A percentile compares a stretch with the other conserved stretches of the same genome.
Conservation (phyloP, 2,888 invertebrate genomes). For the Cosmia trapezina region DNA sequence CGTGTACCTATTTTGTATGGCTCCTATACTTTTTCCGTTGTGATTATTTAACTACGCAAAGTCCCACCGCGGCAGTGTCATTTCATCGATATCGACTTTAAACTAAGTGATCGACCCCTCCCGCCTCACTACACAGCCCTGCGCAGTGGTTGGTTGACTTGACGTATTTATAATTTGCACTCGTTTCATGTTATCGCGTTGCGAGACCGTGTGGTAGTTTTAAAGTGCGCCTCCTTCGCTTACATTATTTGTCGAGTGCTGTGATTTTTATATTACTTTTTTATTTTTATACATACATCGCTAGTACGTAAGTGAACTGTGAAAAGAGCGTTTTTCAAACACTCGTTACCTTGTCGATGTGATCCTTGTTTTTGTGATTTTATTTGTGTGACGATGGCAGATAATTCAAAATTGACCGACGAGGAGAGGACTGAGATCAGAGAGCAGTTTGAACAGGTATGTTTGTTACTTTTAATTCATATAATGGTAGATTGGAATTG, state of each 20-base stretch:
- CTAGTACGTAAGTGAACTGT: slow-evolving; percentile 78
- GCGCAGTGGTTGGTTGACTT: slow-evolving; percentile 55
- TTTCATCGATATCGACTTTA: slow-evolving; percentile 27
- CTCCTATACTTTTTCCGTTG: not conserved
- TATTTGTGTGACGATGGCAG: slow-evolving; percentile 85
- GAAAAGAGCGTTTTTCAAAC: slow-evolving; percentile 63
- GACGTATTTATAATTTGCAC: slow-evolving; percentile 68
- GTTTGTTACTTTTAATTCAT: slow-evolving; percentile 64
- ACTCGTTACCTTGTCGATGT: slow-evolving; percentile 74
- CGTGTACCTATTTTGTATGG: not conserved
- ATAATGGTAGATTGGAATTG: slow-evolving; percentile 27
- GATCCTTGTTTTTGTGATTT: slow-evolving; percentile 83
- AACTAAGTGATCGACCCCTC: slow-evolving; percentile 20
- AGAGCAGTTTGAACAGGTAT: slow-evolving; percentile 94
- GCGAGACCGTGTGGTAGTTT: slow-evolving; percentile 57
- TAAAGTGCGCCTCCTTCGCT: slow-evolving; percentile 52
- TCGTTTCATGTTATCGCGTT: slow-evolving; percentile 53
- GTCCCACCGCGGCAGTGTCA: not conserved
- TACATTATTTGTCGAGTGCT: slow-evolving; percentile 54
- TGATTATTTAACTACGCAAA: not conserved
- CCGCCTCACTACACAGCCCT: slow-evolving; percentile 43
- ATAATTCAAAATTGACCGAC: slow-evolving; percentile 90
- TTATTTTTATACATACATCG: slow-evolving; percentile 68
- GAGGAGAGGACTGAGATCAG: slow-evolving; percentile 94
- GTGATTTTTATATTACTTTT: slow-evolving; percentile 65